phyloP scores from a whole-genome alignment of 2,113 vertebrate genomes.

The Albula glossodonta region DNA sequence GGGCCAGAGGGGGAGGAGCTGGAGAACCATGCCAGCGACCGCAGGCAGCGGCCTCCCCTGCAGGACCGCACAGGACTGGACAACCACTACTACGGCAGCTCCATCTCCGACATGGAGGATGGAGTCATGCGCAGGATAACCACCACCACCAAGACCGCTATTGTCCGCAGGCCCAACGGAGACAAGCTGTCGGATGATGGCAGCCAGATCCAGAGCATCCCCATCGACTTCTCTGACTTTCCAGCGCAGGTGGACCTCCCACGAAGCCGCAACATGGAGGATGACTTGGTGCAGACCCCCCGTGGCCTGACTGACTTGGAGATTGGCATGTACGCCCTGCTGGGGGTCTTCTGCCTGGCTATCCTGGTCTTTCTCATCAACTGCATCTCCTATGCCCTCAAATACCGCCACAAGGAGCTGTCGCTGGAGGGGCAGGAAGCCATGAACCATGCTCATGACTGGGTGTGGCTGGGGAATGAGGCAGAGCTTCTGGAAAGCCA shows the following conservation, averaged over 20 bases:
- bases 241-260: slow-evolving; percentile 87
- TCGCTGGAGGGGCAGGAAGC: slow-evolving; percentile 82
- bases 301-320: slow-evolving; percentile 89
- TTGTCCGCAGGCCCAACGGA: slow-evolving; percentile 68
- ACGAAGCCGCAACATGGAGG: slow-evolving; percentile 64
- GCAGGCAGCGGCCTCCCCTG: slow-evolving; percentile 67
- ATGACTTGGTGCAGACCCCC: slow-evolving; percentile 70
- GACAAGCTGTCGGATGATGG: slow-evolving; percentile 70
- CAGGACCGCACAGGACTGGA: slow-evolving; percentile 74
- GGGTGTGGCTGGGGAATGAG: slow-evolving; percentile 96
- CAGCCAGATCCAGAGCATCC: slow-evolving; percentile 74
- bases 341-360: slow-evolving; percentile 95
- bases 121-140: slow-evolving; percentile 63
- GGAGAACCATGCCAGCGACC: slow-evolving; percentile 78
- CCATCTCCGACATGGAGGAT: slow-evolving; percentile 78
- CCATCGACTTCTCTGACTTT: slow-evolving; percentile 86
- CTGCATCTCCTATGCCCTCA: slow-evolving; percentile 90
- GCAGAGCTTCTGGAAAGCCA: slow-evolving; percentile 81
- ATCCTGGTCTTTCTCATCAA: slow-evolving; percentile 96
- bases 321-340: slow-evolving; percentile 95
- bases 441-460: slow-evolving; percentile 90
- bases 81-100: slow-evolving; percentile 69
- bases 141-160: slow-evolving; percentile 74
- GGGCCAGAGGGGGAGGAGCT: slow-evolving; percentile 69
- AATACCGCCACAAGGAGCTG: slow-evolving; percentile 91